These are phyloP conservation scores for Beris morrisii DNA, from an alignment of 2,888 invertebrate species.

Conservation along the genomic window DNA sequence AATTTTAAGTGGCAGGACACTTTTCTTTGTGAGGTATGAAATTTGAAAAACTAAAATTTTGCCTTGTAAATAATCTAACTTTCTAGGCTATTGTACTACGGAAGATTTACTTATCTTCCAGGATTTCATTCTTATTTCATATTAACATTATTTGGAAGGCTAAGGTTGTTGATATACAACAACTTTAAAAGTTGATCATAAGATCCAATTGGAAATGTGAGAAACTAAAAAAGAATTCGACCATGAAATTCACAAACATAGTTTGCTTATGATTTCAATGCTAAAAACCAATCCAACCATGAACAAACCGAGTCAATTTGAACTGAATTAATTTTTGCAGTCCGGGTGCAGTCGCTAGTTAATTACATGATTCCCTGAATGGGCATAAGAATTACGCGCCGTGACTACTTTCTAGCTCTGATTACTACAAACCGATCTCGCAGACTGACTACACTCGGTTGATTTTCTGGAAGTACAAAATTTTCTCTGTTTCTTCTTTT, in stretches of 20 bases:
- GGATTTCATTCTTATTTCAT: too few relatives aligned
- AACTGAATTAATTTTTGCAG: constrained; percentile 12
- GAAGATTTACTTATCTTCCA: too few relatives aligned
- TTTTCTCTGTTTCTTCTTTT: constrained; percentile 7
- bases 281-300: constrained; percentile 17
- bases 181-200: too few relatives aligned
- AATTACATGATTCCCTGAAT: constrained; percentile 16
- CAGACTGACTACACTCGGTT: neutral
- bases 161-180: too few relatives aligned
- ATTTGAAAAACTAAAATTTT: too few relatives aligned
- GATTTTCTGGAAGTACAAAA: neutral
- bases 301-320: constrained; percentile 18
- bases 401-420: constrained; percentile 17
- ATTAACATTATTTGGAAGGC: too few relatives aligned
- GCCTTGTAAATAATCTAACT: too few relatives aligned
- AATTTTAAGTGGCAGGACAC: too few relatives aligned
- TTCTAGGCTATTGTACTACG: too few relatives aligned
- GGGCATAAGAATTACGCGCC: constrained; percentile 17
- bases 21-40: too few relatives aligned
- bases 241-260: constrained; percentile 8
- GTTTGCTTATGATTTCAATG: constrained; percentile 18
- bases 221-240: neutral
- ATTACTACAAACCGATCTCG: constrained; percentile 18
- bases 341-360: constrained; percentile 12
- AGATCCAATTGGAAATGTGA: too few relatives aligned